Evolutionary conservation across 2,888 invertebrate genomes (phyloP).

Genomic region (Cecidostiba fungosa): DNA sequence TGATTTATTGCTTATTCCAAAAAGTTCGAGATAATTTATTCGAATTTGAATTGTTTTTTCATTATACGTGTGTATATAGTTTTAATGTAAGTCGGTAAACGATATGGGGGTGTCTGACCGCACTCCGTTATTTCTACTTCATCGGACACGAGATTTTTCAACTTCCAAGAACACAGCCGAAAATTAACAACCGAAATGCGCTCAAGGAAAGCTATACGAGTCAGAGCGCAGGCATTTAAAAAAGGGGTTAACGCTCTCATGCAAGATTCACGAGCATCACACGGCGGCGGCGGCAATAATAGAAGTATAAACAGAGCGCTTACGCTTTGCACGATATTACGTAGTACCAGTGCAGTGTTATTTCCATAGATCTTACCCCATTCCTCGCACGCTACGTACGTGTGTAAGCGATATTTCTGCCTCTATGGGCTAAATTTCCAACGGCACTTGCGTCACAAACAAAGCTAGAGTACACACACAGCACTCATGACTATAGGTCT

Average conservation of each 20-base stretch:
- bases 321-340: background rate
- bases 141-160: background rate
- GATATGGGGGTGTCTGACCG: background rate
- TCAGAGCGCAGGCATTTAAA: background rate
- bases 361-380: slow-evolving; percentile 32
- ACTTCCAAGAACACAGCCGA: no score
- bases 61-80: no score
- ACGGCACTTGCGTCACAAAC: slow-evolving; percentile 28
- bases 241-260: slow-evolving; percentile 26
- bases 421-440: slow-evolving; percentile 24
- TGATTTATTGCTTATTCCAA: background rate
- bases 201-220: no score
- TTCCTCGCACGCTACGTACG: background rate
- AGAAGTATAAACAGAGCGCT: slow-evolving; percentile 28
- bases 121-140: background rate
- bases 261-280: slow-evolving; percentile 39
- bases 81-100: background rate
- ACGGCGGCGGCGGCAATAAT: slow-evolving; percentile 17
- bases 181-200: background rate
- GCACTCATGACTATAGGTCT: background rate
- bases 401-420: slow-evolving; percentile 7
- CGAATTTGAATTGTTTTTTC: no score
- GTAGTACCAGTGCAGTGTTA: background rate
- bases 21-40: background rate
- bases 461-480: slow-evolving; percentile 1